phyloP scores from a whole-genome alignment of 1,140 invertebrate species.

The Elysia chlorotica region DNA sequence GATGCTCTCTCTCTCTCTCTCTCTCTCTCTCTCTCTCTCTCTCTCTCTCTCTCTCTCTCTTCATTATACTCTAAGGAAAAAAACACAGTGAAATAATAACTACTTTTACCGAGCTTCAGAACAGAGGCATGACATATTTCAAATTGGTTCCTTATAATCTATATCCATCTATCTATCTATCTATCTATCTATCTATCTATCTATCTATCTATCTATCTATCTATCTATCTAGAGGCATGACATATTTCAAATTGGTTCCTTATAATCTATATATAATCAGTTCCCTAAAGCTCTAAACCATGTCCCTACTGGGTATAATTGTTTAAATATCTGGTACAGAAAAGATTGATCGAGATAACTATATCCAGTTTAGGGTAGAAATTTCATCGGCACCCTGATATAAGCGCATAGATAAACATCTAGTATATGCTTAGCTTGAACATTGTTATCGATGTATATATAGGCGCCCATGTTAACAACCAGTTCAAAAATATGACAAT shows the following conservation, averaged over 20 bases:
- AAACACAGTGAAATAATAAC: neutral
- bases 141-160: neutral
- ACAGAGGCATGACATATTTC: neutral
- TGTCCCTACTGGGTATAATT: neutral
- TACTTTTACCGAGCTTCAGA: neutral
- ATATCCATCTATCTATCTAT: neutral
- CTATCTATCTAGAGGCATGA: neutral
- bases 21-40: neutral
- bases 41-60: neutral
- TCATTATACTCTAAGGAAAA: neutral
- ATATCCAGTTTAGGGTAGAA: too few relatives aligned
- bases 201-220: constrained; percentile 13
- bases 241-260: too few relatives aligned
- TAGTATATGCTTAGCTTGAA: too few relatives aligned
- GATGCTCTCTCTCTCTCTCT: too few relatives aligned
- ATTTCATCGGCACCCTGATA: too few relatives aligned
- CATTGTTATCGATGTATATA: too few relatives aligned
- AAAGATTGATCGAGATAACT: too few relatives aligned
- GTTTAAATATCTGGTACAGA: neutral
- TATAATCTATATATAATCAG: neutral
- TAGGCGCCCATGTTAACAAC: too few relatives aligned
- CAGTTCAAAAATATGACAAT: too few relatives aligned
- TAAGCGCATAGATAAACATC: too few relatives aligned
- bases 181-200: constrained; percentile 1
- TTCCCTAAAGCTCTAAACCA: neutral